phyloP scores from a whole-genome alignment of 2,113 vertebrate genomes.

The Chaetodon trifascialis region DNA sequence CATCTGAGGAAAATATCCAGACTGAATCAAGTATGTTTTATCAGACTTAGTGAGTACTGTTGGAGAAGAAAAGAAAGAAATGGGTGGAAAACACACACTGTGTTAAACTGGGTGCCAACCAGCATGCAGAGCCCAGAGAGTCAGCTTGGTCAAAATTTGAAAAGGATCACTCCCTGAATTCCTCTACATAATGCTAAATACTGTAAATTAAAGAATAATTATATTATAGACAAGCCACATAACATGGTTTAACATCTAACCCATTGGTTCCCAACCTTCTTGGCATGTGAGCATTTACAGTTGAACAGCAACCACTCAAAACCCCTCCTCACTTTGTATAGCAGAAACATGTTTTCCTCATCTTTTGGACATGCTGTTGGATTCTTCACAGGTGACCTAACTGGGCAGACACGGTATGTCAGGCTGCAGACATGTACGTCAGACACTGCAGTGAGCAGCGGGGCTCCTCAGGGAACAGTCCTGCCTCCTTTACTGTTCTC shows the following conservation, averaged over 20 bases:
- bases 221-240: no score
- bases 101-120: no score
- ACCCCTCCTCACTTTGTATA: no score
- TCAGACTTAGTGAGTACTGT: conserved; percentile 2
- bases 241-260: no score
- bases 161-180: neutral
- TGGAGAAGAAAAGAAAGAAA: neutral
- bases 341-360: neutral
- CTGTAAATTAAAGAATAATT: no score
- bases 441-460: conserved; percentile 7
- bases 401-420: conserved; percentile 12
- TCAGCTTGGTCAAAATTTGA: neutral
- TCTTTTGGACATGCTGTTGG: neutral
- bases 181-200: neutral
- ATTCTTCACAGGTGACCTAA: neutral
- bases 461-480: conserved; percentile 9
- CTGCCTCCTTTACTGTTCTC: conserved; percentile 12
- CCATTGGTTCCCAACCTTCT: neutral
- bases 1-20: conserved; percentile 4
- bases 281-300: neutral
- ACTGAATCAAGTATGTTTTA: neutral
- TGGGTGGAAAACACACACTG: no score
- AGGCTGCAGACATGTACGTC: neutral
- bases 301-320: no score
- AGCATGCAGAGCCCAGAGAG: neutral